Conservation (phyloP, 2,797 vertebrate species). For the Coracias cyanogaster region DNA sequence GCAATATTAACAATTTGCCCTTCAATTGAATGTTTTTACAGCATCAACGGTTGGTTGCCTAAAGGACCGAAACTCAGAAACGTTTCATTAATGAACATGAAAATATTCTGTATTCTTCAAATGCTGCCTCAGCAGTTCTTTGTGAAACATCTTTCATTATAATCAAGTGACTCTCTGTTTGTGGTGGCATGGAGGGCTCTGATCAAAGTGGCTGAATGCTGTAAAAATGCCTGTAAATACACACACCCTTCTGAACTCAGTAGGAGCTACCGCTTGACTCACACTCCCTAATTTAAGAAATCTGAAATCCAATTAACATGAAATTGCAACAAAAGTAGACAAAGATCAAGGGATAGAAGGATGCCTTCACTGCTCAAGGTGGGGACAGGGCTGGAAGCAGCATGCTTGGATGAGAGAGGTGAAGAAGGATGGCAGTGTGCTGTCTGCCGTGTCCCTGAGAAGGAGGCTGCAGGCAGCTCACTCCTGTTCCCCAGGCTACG, state of each 20-base stretch:
- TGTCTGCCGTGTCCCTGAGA: background rate
- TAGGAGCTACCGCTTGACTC: background rate
- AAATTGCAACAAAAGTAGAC: background rate
- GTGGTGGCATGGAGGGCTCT: background rate
- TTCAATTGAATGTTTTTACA: background rate
- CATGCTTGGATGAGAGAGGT: background rate
- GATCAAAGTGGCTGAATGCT: background rate
- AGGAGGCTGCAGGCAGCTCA: background rate
- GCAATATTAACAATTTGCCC: background rate
- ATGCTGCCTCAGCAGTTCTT: background rate
- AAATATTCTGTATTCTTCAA: background rate
- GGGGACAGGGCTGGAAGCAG: background rate
- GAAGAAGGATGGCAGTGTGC: background rate
- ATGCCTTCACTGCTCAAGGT: background rate
- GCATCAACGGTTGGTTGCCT: background rate
- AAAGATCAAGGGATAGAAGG: background rate
- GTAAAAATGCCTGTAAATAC: background rate
- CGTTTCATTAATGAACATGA: background rate
- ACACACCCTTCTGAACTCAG: background rate
- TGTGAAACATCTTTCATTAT: background rate
- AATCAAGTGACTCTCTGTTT: background rate
- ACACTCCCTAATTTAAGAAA: background rate
- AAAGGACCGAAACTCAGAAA: slow-evolving; percentile 1
- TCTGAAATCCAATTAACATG: background rate
- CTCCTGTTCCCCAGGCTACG: background rate